Evolutionary conservation across 2,888 invertebrate genomes (phyloP).

Genomic region (Tachina fera): DNA sequence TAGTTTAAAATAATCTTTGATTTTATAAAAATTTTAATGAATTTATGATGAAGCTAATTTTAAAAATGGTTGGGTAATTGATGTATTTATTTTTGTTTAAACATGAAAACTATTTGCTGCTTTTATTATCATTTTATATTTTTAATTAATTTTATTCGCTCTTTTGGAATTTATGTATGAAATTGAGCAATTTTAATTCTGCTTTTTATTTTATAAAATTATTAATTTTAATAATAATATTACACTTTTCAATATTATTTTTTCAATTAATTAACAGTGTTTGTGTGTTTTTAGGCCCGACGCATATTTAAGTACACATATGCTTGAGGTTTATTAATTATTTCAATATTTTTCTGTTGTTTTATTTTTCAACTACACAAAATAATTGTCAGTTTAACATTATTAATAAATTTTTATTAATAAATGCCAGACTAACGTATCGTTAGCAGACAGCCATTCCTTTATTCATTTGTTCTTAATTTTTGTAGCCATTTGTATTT

Average conservation of each 20-base stretch:
- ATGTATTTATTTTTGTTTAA: background rate
- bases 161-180: background rate
- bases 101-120: no score
- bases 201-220: background rate
- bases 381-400: slow-evolving; percentile 44
- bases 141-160: background rate
- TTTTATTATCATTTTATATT: background rate
- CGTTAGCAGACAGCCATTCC: background rate
- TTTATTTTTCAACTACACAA: slow-evolving; percentile 11
- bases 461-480: slow-evolving; percentile 1
- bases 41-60: background rate
- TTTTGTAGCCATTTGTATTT: background rate
- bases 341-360: background rate
- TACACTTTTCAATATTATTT: slow-evolving; percentile 17
- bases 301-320: background rate
- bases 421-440: slow-evolving; percentile 21
- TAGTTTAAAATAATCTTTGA: background rate
- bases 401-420: slow-evolving; percentile 20
- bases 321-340: slow-evolving; percentile 15
- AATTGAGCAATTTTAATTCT: background rate
- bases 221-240: slow-evolving; percentile 18
- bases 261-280: slow-evolving; percentile 65
- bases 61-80: background rate
- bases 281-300: background rate
- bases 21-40: background rate